Evolutionary conservation across 2,888 invertebrate genomes (phyloP).

Genomic region (Epirrhoe alternata): DNA sequence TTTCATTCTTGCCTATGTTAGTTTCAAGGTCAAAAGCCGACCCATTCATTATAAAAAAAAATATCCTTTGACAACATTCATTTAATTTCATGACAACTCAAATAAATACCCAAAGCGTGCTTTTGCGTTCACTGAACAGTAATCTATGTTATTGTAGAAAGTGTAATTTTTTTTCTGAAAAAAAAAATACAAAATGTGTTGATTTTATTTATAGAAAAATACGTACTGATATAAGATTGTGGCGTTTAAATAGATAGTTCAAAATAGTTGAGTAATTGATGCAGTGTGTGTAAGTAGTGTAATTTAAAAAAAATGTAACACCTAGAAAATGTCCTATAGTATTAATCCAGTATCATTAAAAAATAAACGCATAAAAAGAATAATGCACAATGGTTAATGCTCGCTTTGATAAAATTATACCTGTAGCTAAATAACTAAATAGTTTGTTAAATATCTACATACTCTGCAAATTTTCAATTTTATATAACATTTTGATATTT

Average conservation of each 20-base stretch:
- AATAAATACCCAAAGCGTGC: too few relatives aligned
- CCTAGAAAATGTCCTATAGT: slow-evolving; percentile 1
- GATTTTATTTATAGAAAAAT: neutral
- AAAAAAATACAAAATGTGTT: too few relatives aligned
- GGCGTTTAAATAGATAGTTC: neutral
- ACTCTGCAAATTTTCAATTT: slow-evolving; percentile 4
- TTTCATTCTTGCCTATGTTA: too few relatives aligned
- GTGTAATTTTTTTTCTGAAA: too few relatives aligned
- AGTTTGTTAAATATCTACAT: slow-evolving; percentile 10
- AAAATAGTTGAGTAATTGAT: neutral
- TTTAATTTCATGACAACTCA: too few relatives aligned
- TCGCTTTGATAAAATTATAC: slow-evolving; percentile 8
- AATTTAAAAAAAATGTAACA: neutral
- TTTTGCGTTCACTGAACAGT: too few relatives aligned
- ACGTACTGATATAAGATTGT: neutral
- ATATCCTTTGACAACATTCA: too few relatives aligned
- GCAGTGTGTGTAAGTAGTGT: too few relatives aligned
- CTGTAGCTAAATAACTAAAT: slow-evolving; percentile 2
- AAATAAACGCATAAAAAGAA: slow-evolving; percentile 7
- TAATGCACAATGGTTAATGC: slow-evolving; percentile 4
- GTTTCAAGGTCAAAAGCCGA: too few relatives aligned
- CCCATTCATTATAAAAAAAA: too few relatives aligned
- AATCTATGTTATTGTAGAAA: too few relatives aligned
- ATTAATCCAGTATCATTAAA: slow-evolving; percentile 1
- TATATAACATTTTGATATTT: slow-evolving; percentile 7